Conservation (phyloP, 2,113 vertebrate genomes). For the Eptesicus fuscus region DNA sequence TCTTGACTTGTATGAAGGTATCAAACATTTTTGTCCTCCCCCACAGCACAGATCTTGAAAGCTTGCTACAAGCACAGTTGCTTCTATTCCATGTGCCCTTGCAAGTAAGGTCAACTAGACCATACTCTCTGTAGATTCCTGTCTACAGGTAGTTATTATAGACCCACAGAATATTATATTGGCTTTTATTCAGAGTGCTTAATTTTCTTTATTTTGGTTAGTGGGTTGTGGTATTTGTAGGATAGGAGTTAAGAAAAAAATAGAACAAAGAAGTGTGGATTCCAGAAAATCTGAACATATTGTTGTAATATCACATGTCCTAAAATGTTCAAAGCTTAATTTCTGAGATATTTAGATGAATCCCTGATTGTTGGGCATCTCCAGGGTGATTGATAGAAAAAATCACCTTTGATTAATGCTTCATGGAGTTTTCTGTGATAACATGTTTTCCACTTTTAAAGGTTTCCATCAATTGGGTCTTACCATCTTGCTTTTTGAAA, state of each 20-base stretch:
- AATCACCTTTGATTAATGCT: conserved; percentile 45
- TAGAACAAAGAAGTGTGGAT: background rate
- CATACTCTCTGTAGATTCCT: background rate
- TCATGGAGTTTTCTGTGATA: conserved; percentile 15
- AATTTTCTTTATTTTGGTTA: conserved; percentile 48
- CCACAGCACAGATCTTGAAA: background rate
- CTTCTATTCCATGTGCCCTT: background rate
- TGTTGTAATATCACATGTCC: background rate
- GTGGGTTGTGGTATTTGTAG: background rate
- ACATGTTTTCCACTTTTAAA: conserved; percentile 40
- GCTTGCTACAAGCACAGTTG: background rate
- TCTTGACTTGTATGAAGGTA: conserved; percentile 25
- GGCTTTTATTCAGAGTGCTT: conserved; percentile 24
- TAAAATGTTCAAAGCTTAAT: conserved; percentile 21
- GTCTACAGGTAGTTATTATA: background rate
- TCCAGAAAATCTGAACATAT: conserved; percentile 28
- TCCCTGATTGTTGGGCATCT: background rate
- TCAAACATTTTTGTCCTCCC: background rate
- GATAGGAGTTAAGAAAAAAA: conserved; percentile 22
- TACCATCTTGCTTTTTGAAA: background rate
- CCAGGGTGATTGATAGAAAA: conserved; percentile 29
- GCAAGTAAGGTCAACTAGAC: background rate
- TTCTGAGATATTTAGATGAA: conserved; percentile 33
- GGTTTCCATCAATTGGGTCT: conserved; percentile 32
- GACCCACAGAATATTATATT: background rate